Evolutionary conservation across 2,888 invertebrate species (phyloP).

Genomic region (Pyrgus malvae): DNA sequence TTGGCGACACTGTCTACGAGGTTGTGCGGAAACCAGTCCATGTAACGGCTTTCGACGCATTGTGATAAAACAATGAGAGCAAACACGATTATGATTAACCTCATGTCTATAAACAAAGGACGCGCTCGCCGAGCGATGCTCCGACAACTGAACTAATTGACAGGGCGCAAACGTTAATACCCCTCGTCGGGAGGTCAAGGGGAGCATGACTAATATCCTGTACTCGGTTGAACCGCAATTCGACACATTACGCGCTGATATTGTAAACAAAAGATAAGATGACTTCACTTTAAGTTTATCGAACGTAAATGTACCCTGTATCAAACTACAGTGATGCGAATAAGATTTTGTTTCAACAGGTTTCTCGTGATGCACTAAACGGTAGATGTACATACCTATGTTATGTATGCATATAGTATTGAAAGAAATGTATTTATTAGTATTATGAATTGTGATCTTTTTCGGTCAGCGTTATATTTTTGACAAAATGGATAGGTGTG

Average conservation of each 20-base stretch:
- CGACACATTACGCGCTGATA: background rate
- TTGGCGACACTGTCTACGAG: constrained; percentile 59
- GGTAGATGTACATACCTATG: too few relatives aligned
- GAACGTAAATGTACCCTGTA: too few relatives aligned
- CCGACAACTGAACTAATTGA: constrained; percentile 48
- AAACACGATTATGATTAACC: constrained; percentile 48
- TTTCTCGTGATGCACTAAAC: too few relatives aligned
- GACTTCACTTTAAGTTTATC: background rate
- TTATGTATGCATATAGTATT: too few relatives aligned
- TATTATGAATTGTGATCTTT: too few relatives aligned
- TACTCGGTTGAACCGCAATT: background rate
- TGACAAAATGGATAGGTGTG: too few relatives aligned
- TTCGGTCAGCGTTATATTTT: too few relatives aligned
- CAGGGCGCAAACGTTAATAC: constrained; percentile 50
- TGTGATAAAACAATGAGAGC: constrained; percentile 47
- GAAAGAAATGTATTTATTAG: too few relatives aligned
- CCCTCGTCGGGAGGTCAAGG: constrained; percentile 57
- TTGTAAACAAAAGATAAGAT: background rate
- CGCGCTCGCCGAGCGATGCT: constrained; percentile 35
- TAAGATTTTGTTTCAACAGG: background rate
- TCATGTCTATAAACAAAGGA: constrained; percentile 48
- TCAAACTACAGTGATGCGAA: too few relatives aligned
- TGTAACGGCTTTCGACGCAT: constrained; percentile 47
- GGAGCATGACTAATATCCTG: constrained; percentile 34
- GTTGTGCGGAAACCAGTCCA: constrained; percentile 55